These are phyloP conservation scores for Epinephelus malabaricus DNA, from an alignment of 2,797 vertebrate species.

Conservation along the genomic window DNA sequence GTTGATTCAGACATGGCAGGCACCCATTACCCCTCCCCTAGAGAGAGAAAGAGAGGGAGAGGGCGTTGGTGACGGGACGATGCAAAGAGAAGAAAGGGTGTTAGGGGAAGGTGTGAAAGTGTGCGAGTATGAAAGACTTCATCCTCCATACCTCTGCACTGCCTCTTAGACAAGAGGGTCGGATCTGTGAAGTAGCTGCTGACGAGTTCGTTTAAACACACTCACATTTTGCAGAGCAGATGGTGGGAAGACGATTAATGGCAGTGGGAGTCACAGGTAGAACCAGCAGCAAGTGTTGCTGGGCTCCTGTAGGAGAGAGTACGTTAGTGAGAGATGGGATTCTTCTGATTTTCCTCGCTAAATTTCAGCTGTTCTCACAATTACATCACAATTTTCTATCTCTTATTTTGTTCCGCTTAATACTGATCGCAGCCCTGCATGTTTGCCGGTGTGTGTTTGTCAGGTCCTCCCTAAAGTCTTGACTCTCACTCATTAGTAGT, in stretches of 20 bases:
- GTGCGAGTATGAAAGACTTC: conserved; percentile 44
- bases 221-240: conserved; percentile 40
- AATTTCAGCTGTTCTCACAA: neutral
- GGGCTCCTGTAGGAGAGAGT: neutral
- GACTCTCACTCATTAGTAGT: conserved; percentile 24
- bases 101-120: conserved; percentile 56
- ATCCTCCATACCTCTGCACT: conserved; percentile 32
- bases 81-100: conserved; percentile 41
- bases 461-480: conserved; percentile 28
- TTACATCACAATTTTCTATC: neutral
- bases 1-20: conserved; percentile 84
- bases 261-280: conserved; percentile 39
- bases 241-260: conserved; percentile 35
- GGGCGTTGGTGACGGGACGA: conserved; percentile 34
- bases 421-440: conserved; percentile 6
- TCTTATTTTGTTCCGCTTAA: neutral
- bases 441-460: conserved; percentile 16
- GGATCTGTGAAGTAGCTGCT: conserved; percentile 42
- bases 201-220: conserved; percentile 35
- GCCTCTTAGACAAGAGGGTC: conserved; percentile 15
- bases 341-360: neutral
- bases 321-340: neutral
- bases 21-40: conserved; percentile 77
- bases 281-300: conserved; percentile 23
- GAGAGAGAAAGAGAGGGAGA: conserved; percentile 15